These are phyloP conservation scores for Eucera pruinosa DNA, from an alignment of 2,888 invertebrate genomes.

Conservation along the genomic window DNA sequence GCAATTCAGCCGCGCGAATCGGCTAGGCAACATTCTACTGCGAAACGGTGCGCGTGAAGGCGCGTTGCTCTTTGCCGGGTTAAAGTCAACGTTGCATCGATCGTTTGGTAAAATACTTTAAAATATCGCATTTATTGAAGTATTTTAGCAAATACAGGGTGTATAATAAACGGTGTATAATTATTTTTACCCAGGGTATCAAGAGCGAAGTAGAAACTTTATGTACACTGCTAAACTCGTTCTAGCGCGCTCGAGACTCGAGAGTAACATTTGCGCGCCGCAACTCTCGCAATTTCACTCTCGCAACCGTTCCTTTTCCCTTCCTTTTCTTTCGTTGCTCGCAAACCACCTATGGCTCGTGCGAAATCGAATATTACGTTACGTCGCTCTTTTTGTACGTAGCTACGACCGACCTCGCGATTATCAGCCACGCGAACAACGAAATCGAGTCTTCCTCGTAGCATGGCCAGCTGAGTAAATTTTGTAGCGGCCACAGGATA, in stretches of 20 bases:
- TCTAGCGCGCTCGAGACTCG: no score
- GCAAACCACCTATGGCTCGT: constrained; percentile 2
- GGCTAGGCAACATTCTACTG: no score
- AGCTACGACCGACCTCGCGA: constrained; percentile 68
- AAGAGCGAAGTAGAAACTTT: constrained; percentile 22
- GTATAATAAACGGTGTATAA: constrained; percentile 15
- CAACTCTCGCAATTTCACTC: no score
- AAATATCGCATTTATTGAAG: constrained; percentile 13
- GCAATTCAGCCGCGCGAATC: no score
- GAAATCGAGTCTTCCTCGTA: constrained; percentile 77
- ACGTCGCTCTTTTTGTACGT: constrained; percentile 44
- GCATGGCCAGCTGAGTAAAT: constrained; percentile 79
- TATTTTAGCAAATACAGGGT: constrained; percentile 6
- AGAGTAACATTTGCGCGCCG: no score
- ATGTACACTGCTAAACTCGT: constrained; percentile 30
- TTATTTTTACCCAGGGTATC: constrained; percentile 14
- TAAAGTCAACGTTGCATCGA: no score
- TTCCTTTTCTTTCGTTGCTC: constrained; percentile 3
- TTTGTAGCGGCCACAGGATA: constrained; percentile 76
- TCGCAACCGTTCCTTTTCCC: no score
- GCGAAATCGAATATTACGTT: constrained; percentile 24
- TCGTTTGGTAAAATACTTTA: constrained; percentile 10
- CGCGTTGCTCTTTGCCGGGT: no score
- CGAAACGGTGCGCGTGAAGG: no score
- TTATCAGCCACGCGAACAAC: constrained; percentile 76